These are phyloP conservation scores for Elaphurus davidianus DNA, from an alignment of 2,113 vertebrate species.

Conservation along the genomic window DNA sequence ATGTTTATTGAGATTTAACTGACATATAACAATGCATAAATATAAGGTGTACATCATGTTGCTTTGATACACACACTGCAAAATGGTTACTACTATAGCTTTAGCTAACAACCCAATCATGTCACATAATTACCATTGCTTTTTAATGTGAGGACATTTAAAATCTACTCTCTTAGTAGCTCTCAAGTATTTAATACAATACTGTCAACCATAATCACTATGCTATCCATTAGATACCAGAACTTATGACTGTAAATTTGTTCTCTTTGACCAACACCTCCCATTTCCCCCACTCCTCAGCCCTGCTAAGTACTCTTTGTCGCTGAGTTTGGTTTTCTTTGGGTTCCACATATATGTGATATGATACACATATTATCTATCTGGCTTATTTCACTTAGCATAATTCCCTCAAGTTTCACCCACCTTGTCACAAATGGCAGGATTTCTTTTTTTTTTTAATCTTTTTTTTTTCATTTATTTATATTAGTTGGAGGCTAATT, in stretches of 20 bases:
- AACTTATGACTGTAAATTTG: background rate
- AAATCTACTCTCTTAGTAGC: background rate
- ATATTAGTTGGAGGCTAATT: no score
- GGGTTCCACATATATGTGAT: background rate
- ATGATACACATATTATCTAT: background rate
- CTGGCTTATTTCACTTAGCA: background rate
- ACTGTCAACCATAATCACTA: background rate
- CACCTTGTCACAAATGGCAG: background rate
- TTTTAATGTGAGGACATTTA: background rate
- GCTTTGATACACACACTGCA: background rate
- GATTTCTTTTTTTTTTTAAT: background rate
- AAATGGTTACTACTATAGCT: background rate
- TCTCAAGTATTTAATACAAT: background rate
- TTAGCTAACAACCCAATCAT: background rate
- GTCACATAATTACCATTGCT: background rate
- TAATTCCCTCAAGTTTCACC: background rate
- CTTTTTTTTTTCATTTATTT: no score
- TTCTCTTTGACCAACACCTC: background rate
- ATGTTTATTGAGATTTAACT: background rate
- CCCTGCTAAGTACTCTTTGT: background rate
- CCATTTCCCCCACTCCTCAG: background rate
- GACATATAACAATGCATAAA: background rate
- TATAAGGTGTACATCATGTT: background rate
- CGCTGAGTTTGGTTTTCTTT: background rate
- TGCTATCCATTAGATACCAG: background rate